A percentile compares a stretch with the other conserved stretches of the same genome.
phyloP scores from a whole-genome alignment of 2,113 vertebrate genomes.

The Cyanoderma ruficeps region DNA sequence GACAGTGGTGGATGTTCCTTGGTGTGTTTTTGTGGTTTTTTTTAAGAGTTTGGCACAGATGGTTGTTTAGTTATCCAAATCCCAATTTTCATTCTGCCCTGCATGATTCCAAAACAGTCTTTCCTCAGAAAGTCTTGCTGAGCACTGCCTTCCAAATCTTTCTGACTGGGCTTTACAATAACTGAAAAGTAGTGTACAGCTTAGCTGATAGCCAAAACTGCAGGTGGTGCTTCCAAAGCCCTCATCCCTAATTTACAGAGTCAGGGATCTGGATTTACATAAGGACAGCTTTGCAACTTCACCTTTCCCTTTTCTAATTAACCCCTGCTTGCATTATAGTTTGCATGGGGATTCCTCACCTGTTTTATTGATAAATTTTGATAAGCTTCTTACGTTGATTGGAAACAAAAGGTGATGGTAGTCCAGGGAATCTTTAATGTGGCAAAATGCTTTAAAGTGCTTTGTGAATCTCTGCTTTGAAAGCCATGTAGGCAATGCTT shows the following conservation, averaged over 20 bases:
- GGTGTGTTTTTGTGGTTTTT: neutral
- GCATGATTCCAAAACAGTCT: neutral
- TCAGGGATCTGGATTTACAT: neutral
- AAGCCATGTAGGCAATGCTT: neutral
- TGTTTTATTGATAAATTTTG: neutral
- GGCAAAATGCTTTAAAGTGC: neutral
- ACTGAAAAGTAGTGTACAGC: neutral
- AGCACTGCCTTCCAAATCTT: neutral
- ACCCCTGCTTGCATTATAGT: neutral
- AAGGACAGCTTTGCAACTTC: neutral
- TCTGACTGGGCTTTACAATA: neutral
- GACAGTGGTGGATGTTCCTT: neutral
- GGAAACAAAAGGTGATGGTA: neutral
- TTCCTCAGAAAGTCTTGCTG: neutral
- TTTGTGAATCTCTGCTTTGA: conserved; percentile 5
- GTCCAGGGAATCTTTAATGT: neutral
- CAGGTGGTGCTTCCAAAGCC: neutral
- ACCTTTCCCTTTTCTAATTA: conserved; percentile 41
- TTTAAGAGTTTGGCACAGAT: neutral
- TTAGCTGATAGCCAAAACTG: neutral
- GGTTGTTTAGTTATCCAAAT: neutral
- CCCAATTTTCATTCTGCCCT: neutral
- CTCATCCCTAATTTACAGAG: neutral
- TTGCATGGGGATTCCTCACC: neutral
- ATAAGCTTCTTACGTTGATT: conserved; percentile 17